These are phyloP conservation scores for Zelleria hepariella DNA, from an alignment of 2,888 invertebrate species.

Conservation along the genomic window DNA sequence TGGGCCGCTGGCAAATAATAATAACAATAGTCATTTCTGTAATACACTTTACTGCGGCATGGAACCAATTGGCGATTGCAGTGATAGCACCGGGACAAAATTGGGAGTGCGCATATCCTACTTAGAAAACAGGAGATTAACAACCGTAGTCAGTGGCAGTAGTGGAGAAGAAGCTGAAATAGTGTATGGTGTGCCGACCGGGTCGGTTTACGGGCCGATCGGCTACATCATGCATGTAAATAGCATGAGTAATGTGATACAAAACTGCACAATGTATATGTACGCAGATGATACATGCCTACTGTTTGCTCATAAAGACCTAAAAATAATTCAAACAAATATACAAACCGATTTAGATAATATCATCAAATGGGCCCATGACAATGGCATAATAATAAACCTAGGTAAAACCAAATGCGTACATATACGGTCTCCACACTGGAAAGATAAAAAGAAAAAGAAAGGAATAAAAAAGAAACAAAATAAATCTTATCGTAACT, in stretches of 20 bases:
- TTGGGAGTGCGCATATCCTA: too few relatives aligned
- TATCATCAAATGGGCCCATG: constrained; percentile 11
- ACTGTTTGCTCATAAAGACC: constrained; percentile 7
- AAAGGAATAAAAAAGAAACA: too few relatives aligned
- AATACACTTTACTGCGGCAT: too few relatives aligned
- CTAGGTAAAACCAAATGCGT: too few relatives aligned
- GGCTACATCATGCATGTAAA: constrained; percentile 16
- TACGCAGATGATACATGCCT: constrained; percentile 16
- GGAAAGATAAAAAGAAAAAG: background rate
- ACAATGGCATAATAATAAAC: too few relatives aligned
- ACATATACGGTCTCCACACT: too few relatives aligned
- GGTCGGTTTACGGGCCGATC: constrained; percentile 15
- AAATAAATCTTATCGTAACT: background rate
- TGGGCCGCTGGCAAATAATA: too few relatives aligned
- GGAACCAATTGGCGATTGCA: too few relatives aligned
- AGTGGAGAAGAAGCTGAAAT: background rate
- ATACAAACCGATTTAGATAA: constrained; percentile 12
- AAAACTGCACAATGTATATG: constrained; percentile 12
- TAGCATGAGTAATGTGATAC: constrained; percentile 8
- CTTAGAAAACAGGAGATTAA: background rate
- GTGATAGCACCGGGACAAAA: too few relatives aligned
- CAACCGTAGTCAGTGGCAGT: background rate
- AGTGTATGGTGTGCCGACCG: constrained; percentile 13
- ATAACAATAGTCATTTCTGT: too few relatives aligned
- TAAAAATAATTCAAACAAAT: too few relatives aligned